A percentile compares a stretch with the other conserved stretches of the same genome.
Conservation (phyloP, 1,140 invertebrate genomes). For the Drosophila sechellia region DNA sequence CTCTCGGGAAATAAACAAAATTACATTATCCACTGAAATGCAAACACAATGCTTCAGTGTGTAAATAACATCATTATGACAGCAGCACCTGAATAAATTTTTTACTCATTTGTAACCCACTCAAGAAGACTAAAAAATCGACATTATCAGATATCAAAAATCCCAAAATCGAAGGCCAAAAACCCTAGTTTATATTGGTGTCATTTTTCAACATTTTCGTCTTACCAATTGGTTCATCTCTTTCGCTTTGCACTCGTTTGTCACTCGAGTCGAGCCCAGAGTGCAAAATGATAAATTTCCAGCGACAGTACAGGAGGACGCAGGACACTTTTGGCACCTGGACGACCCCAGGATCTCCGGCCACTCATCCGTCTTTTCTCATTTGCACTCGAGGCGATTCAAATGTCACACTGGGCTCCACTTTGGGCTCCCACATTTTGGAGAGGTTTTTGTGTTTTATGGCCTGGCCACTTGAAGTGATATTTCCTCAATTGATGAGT, state of each 20-base stretch:
- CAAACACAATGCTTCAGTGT: too few relatives aligned
- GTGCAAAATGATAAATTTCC: constrained; percentile 76
- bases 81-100: neutral
- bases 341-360: constrained; percentile 20
- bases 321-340: constrained; percentile 32
- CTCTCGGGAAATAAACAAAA: too few relatives aligned
- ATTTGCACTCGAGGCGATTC: constrained; percentile 73
- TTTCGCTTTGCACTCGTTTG: constrained; percentile 37
- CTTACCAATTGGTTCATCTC: constrained; percentile 3
- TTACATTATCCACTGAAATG: too few relatives aligned
- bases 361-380: constrained; percentile 63
- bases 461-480: constrained; percentile 63
- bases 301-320: constrained; percentile 16
- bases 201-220: constrained; percentile 33
- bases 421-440: constrained; percentile 26
- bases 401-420: constrained; percentile 53
- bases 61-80: neutral
- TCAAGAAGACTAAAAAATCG: constrained; percentile 10
- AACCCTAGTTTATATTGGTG: constrained; percentile 11
- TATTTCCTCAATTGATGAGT: constrained; percentile 69
- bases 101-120: constrained; percentile 14
- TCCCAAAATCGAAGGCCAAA: constrained; percentile 18
- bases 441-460: constrained; percentile 64
- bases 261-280: constrained; percentile 42
- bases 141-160: constrained; percentile 26